These are phyloP conservation scores for Dromiciops gliroides DNA, from an alignment of 2,113 vertebrate genomes.

Conservation along the genomic window DNA sequence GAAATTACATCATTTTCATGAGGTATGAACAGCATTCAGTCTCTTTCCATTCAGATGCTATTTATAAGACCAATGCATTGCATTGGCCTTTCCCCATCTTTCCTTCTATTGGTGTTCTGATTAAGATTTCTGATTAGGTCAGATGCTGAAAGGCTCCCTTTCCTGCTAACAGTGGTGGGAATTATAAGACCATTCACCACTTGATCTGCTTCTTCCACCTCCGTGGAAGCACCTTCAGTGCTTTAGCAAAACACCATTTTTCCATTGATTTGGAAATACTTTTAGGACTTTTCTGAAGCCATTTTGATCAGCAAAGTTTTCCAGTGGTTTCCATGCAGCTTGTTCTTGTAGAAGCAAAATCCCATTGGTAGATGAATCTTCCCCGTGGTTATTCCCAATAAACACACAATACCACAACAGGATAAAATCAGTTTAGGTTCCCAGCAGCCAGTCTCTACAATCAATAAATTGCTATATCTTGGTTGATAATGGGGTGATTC, in stretches of 20 bases:
- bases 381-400: not conserved
- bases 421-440: not conserved
- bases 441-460: slow-evolving; percentile 9
- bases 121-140: not conserved
- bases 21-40: slow-evolving; percentile 67
- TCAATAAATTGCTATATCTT: slow-evolving; percentile 32
- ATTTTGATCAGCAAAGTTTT: not conserved
- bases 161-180: slow-evolving; percentile 15
- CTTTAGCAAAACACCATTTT: slow-evolving; percentile 8
- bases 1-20: slow-evolving; percentile 71
- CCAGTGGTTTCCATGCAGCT: not conserved
- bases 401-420: not conserved
- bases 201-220: not conserved
- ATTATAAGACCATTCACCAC: not conserved
- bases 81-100: slow-evolving; percentile 34
- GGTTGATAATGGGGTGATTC: slow-evolving; percentile 56
- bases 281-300: not conserved
- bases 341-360: not conserved
- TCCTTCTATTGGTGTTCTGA: slow-evolving; percentile 6
- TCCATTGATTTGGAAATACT: slow-evolving; percentile 2
- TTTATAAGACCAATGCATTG: slow-evolving; percentile 61
- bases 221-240: slow-evolving; percentile 10
- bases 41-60: slow-evolving; percentile 59
- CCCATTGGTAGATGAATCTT: not conserved
- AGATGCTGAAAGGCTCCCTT: slow-evolving; percentile 7